Base-by-base conservation (phyloP, 2,113 vertebrate species). In the Zapornia atra region DNA sequence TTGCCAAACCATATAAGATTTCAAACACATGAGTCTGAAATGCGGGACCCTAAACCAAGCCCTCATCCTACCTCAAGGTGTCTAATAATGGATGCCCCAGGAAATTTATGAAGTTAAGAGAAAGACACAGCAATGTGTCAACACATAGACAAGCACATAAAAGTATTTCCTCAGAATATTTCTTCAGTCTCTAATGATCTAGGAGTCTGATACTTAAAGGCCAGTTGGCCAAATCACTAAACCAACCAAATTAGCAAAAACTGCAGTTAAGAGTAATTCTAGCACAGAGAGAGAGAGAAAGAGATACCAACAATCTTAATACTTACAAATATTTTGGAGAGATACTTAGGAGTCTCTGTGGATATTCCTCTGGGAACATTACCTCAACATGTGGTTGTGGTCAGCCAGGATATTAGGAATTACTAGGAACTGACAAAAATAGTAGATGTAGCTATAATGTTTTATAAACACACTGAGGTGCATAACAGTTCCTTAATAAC, bases 41-140 rank as follows among this genome's bases (percentile, higher is more conserved):
- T 21, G 15, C 26, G 54, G 15, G 29, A 72, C 24, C 24, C 57
- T 11, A 1, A 91, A 48, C 3, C 4, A 26, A 86, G 31, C 5
- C 10, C 18, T 5, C 11, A 22, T 12, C 7, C 17, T 70, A 14
- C 6, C 12, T 9, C 6, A 8, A 40, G 14, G 19, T 48, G 18
- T 33, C 29, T 36, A 34, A 56, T 0, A 9, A 5, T 10, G 8
- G 9, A 36, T 59, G 10, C 5, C 5, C 5, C 0, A 1, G 24
- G 28, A 13, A 56, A 10, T 46, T 46, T 46, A 46, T 46, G 5
- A 84, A 25, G 3, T 2, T 25, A 50, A 40, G 5, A 20, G 34
- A 56, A 91, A 70, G 73, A 24, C 13, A 9, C 12, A 56, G 11
- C 9, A 69, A 13, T 0, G 0, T 10, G 16, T 44, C 44, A 22